Evolutionary conservation across 2,888 invertebrate genomes (phyloP).

Genomic region (Galerucella calmariensis): DNA sequence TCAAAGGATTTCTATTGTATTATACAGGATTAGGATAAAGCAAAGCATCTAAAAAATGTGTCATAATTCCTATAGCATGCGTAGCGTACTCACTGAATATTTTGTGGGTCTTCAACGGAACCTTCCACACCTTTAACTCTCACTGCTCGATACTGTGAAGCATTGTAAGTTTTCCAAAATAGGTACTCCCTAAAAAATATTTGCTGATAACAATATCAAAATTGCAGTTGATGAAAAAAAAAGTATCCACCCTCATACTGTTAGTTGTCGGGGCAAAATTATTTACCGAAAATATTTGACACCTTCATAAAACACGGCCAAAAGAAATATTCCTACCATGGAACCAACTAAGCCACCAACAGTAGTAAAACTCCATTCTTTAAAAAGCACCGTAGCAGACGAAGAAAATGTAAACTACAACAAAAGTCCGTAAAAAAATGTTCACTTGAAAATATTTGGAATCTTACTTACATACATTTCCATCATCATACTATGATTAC

Average conservation of each 20-base stretch:
- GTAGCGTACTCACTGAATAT: constrained; percentile 79
- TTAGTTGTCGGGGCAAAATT: too few relatives aligned
- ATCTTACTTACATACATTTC: background rate
- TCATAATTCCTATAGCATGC: background rate
- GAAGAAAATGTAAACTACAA: constrained; percentile 86
- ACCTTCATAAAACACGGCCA: constrained; percentile 95
- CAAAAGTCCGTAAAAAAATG: constrained; percentile 40
- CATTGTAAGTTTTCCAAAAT: constrained; percentile 88
- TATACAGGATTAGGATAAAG: too few relatives aligned
- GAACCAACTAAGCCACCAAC: constrained; percentile 86
- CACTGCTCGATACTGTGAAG: constrained; percentile 86
- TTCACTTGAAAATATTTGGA: background rate
- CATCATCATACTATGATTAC: background rate
- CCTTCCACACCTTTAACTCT: constrained; percentile 79
- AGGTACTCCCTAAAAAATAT: constrained; percentile 76
- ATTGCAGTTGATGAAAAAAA: constrained; percentile 5
- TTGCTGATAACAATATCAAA: background rate
- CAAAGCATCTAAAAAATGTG: too few relatives aligned
- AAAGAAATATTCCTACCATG: constrained; percentile 89
- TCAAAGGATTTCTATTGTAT: too few relatives aligned
- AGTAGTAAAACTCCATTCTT: constrained; percentile 82
- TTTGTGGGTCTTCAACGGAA: constrained; percentile 75
- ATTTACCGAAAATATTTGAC: constrained; percentile 84
- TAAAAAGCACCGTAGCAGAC: constrained; percentile 82
- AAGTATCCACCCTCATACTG: too few relatives aligned